Conservation (phyloP, 2,113 vertebrate species). For the Donacobius atricapilla region DNA sequence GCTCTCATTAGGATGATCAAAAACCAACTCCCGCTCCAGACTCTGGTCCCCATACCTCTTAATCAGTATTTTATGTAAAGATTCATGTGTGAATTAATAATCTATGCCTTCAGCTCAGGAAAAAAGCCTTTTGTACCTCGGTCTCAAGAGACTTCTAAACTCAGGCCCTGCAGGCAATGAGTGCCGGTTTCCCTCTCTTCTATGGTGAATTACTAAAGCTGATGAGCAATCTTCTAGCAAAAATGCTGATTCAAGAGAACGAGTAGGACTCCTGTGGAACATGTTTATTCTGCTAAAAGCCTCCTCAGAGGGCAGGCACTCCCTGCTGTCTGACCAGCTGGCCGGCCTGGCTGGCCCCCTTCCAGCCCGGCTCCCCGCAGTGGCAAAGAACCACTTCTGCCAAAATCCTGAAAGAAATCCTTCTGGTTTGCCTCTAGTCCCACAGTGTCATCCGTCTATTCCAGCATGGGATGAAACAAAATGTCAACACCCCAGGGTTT, state of each 20-base stretch:
- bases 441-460: not conserved
- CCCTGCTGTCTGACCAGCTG: not conserved
- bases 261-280: not conserved
- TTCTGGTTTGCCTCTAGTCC: not conserved
- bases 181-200: not conserved
- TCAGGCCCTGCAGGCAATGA: not conserved
- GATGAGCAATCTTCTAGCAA: not conserved
- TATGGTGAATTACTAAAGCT: not conserved
- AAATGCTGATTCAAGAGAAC: not conserved
- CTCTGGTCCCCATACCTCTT: not conserved
- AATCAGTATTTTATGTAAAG: not conserved
- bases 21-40: not conserved
- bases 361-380: not conserved
- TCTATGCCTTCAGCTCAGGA: not conserved
- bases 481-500: not conserved
- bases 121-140: not conserved
- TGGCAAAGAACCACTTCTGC: not conserved
- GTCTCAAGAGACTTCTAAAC: not conserved
- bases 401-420: not conserved
- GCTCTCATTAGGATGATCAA: not conserved
- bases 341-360: not conserved
- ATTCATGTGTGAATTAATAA: not conserved
- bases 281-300: not conserved
- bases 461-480: not conserved
- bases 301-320: not conserved